Evolutionary conservation across 35 echinoderm and acorn worm species (phyloP), one percentile per base, ranked within the genome.

Genomic region (Heliocidaris tuberculata): DNA sequence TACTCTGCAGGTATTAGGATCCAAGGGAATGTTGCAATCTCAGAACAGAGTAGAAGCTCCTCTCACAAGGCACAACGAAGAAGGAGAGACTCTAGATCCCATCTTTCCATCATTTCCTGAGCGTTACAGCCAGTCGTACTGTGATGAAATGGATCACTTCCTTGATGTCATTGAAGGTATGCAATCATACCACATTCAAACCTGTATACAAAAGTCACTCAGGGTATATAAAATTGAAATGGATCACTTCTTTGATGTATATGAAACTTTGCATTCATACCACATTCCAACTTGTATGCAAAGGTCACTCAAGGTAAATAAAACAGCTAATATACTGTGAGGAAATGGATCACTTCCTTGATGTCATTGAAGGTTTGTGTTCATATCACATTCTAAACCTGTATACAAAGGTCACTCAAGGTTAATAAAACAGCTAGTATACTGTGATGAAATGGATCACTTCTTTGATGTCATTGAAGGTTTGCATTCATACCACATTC

Each of bases 1-100:
- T 48, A 0, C 31, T 19, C 29, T 42, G 31, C 32, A 98, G 97
- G 88, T 98, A 47, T 97, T 98, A 54, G 97, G 97, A 19, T 97
- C 96, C 13, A 96, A 95, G 24, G 97, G 97, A 16, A 98, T 98
- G 97, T 86, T 98, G 30, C 92, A 97, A 60, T 90, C 97, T 24
- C 59, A 93, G n/a, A 98, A 98, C 86, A 85, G 50, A 17, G 31
- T 50, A 42, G 92, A 85, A 7, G 90, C 94, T 16, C 87, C 92
- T 35, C 78, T 98, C 6, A 94, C 93, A 7, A 47, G 32, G 21
- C 96, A 98, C 85, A 56, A 31, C 35, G 95, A 94, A 15, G 30
- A 60, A 13, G 97, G 97, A 27, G 85, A 90, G 31, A 49, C 30
- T 21, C 29, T 49, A 7, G 95, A 96, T 32, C 86, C 85, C 2